These are phyloP conservation scores for Aplochiton taeniatus DNA, from an alignment of 2,797 vertebrate species.

Conservation along the genomic window DNA sequence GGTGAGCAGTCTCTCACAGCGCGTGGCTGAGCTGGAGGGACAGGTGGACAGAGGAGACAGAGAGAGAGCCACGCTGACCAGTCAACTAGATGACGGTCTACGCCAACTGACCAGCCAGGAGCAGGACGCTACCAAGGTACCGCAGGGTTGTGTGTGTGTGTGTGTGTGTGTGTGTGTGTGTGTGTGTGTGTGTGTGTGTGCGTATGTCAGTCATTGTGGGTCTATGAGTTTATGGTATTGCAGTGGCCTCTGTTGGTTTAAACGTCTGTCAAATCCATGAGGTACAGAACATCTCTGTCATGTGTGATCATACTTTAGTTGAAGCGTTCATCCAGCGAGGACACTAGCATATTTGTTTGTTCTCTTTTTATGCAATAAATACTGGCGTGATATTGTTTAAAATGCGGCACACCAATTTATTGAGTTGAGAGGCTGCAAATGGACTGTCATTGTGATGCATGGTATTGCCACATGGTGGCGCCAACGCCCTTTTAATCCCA, in stretches of 20 bases:
- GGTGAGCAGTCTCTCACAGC: conserved; percentile 81
- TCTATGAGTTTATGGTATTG: background rate
- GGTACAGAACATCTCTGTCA: too few species aligned
- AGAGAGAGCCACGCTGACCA: conserved; percentile 80
- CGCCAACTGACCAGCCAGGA: conserved; percentile 77
- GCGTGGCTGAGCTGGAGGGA: conserved; percentile 79
- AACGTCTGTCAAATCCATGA: too few species aligned
- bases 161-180: too few species aligned
- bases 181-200: background rate
- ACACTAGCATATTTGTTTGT: too few species aligned
- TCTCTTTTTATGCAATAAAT: too few species aligned
- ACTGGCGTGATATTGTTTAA: too few species aligned
- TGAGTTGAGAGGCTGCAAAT: background rate
- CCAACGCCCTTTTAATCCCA: conserved; percentile 43
- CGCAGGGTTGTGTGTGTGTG: too few species aligned
- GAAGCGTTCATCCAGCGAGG: too few species aligned
- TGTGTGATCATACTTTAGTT: too few species aligned
- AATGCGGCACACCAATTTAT: too few species aligned
- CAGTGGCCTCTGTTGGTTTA: background rate
- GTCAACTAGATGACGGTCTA: conserved; percentile 82
- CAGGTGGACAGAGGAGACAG: conserved; percentile 78
- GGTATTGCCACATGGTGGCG: conserved; percentile 61
- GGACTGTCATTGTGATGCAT: conserved; percentile 27
- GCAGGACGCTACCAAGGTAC: conserved; percentile 82
- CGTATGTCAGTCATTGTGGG: background rate